A percentile compares a stretch with the other conserved stretches of the same genome.
phyloP scores from a whole-genome alignment of 2,113 vertebrate genomes.

The Albula glossodonta region DNA sequence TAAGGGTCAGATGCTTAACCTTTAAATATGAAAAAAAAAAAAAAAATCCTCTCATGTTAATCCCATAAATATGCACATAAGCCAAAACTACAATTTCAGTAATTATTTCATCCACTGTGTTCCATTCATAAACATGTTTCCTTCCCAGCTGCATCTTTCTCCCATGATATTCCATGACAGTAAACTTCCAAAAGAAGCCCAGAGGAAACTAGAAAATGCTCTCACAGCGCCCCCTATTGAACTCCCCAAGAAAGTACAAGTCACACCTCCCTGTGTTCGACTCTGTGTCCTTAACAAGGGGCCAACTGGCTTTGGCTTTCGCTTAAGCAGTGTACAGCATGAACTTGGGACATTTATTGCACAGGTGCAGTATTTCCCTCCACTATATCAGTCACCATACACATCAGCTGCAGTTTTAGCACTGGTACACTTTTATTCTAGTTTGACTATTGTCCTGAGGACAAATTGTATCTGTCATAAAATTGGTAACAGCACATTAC shows the following conservation, averaged over 20 bases:
- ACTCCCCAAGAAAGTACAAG: slow-evolving; percentile 17
- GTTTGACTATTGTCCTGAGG: background rate
- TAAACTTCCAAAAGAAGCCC: slow-evolving; percentile 27
- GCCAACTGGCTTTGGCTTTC: slow-evolving; percentile 66
- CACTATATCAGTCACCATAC: no score
- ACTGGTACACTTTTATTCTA: background rate
- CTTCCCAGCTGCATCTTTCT: slow-evolving; percentile 80
- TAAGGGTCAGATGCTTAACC: background rate
- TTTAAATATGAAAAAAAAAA: no score
- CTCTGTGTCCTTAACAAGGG: slow-evolving; percentile 58
- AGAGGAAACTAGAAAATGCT: slow-evolving; percentile 13
- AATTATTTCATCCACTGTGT: background rate
- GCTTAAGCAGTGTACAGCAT: slow-evolving; percentile 57
- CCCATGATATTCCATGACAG: slow-evolving; percentile 81
- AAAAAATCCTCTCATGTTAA: no score
- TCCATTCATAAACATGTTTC: slow-evolving; percentile 2
- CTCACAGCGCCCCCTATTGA: background rate
- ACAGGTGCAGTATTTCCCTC: slow-evolving; percentile 59
- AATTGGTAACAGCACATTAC: no score
- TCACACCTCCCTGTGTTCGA: slow-evolving; percentile 38
- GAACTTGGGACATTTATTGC: slow-evolving; percentile 60
- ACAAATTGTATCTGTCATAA: background rate
- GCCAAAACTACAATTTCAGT: no score
- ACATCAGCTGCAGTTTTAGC: background rate
- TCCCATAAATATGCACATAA: no score